Conservation (phyloP, 2,888 invertebrate genomes). For the Parapristionchus giblindavisi region DNA sequence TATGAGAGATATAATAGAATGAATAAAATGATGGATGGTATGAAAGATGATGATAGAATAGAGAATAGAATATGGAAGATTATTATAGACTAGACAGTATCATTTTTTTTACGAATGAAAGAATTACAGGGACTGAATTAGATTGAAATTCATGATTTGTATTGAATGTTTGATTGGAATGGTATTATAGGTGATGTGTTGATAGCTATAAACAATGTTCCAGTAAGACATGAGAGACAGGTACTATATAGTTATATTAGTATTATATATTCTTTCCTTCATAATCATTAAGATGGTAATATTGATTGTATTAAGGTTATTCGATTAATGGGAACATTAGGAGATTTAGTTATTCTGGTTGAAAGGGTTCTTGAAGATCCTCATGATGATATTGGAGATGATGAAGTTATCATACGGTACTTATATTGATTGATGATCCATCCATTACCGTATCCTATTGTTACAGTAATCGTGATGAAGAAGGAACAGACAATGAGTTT, state of each 20-base stretch:
- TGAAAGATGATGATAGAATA: too few relatives aligned
- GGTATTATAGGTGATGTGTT: conserved; percentile 56
- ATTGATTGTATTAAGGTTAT: conserved; percentile 7
- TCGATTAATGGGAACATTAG: conserved; percentile 53
- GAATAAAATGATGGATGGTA: too few relatives aligned
- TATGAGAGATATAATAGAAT: too few relatives aligned
- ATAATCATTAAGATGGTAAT: neutral
- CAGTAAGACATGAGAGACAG: conserved; percentile 63
- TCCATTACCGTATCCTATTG: too few relatives aligned
- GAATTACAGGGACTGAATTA: neutral
- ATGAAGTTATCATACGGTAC: conserved; percentile 32
- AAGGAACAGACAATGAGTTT: conserved; percentile 44
- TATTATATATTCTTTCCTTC: neutral
- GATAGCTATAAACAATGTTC: conserved; percentile 65
- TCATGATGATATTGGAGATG: conserved; percentile 16
- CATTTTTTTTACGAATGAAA: too few relatives aligned
- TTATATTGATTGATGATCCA: neutral
- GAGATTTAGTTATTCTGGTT: conserved; percentile 64
- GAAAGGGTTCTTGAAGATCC: conserved; percentile 58
- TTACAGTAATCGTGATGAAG: conserved; percentile 10
- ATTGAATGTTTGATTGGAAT: conserved; percentile 8
- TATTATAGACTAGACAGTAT: too few relatives aligned
- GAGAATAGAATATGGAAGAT: too few relatives aligned
- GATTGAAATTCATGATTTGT: neutral
- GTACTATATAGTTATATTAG: conserved; percentile 37